Conservation (phyloP, 2,888 invertebrate genomes). For the Drosophila nr. perissopoda region DNA sequence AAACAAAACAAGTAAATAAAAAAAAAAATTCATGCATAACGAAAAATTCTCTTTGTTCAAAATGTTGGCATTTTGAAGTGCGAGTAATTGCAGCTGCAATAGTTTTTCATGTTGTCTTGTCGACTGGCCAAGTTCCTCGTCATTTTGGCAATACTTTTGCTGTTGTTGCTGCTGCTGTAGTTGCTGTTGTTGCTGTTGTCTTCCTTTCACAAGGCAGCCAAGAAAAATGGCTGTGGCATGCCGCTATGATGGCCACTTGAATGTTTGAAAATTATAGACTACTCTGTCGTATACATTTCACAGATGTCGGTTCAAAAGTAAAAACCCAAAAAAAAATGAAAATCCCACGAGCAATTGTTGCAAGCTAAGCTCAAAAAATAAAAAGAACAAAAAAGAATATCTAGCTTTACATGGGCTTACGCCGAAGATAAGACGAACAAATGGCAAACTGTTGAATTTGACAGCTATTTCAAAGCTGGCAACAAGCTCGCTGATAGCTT, state of each 20-base stretch:
- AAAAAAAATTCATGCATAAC: constrained; percentile 48
- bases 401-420: not conserved
- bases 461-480: constrained; percentile 15
- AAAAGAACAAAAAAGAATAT: constrained; percentile 6
- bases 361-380: constrained; percentile 23
- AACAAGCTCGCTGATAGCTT: constrained; percentile 22
- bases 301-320: constrained; percentile 60
- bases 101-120: constrained; percentile 72
- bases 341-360: constrained; percentile 51
- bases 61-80: constrained; percentile 78
- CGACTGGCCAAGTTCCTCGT: constrained; percentile 58
- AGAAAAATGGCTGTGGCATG: constrained; percentile 70
- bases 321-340: constrained; percentile 34
- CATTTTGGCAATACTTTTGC: constrained; percentile 65
- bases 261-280: constrained; percentile 73
- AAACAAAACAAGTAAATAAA: constrained; percentile 20
- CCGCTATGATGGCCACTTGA: constrained; percentile 71
- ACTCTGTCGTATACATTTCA: constrained; percentile 58
- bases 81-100: constrained; percentile 80
- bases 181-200: constrained; percentile 37
- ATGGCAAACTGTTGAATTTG: constrained; percentile 1
- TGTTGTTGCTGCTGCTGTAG: constrained; percentile 21
- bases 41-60: constrained; percentile 77
- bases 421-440: not conserved
- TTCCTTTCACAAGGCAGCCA: constrained; percentile 71